Evolutionary conservation across 1,140 invertebrate genomes (phyloP).

Genomic region (Macrobrachium rosenbergii): DNA sequence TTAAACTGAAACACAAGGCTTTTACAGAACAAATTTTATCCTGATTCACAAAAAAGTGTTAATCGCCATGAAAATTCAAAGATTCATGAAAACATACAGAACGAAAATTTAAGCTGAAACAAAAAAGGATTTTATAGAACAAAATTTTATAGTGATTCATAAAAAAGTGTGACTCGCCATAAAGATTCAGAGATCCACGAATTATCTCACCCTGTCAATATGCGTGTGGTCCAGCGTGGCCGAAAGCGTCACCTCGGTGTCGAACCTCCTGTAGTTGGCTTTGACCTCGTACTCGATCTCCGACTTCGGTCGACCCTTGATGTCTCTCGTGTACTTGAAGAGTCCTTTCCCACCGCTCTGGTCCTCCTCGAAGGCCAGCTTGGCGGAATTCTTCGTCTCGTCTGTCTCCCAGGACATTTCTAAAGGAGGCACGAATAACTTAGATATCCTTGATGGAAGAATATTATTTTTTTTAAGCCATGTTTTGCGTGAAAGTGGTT

Average conservation of each 20-base stretch:
- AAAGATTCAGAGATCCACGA: background rate
- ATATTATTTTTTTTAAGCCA: background rate
- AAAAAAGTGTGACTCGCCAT: too few species aligned
- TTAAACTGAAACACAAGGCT: too few species aligned
- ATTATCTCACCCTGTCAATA: constrained; percentile 25
- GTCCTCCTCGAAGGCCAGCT: constrained; percentile 22
- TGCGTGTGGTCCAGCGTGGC: constrained; percentile 34
- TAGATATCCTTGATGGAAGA: background rate
- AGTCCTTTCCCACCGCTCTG: constrained; percentile 10
- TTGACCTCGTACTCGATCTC: constrained; percentile 46
- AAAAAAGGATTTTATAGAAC: too few species aligned
- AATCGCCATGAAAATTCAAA: too few species aligned
- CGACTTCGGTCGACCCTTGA: constrained; percentile 38
- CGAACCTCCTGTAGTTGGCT: constrained; percentile 46
- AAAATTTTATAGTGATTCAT: too few species aligned
- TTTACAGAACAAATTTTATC: too few species aligned
- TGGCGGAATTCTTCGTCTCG: constrained; percentile 15
- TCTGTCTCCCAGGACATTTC: constrained; percentile 46
- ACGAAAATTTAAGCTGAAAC: too few species aligned
- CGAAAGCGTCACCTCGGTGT: constrained; percentile 45
- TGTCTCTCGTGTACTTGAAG: constrained; percentile 19
- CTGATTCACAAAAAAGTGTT: too few species aligned
- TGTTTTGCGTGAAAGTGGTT: background rate
- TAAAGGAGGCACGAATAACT: background rate
- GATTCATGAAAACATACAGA: too few species aligned